Evolutionary conservation across 2,888 invertebrate genomes (phyloP), one percentile per base, ranked within the genome.

Genomic region (Petrophora chlorosata): DNA sequence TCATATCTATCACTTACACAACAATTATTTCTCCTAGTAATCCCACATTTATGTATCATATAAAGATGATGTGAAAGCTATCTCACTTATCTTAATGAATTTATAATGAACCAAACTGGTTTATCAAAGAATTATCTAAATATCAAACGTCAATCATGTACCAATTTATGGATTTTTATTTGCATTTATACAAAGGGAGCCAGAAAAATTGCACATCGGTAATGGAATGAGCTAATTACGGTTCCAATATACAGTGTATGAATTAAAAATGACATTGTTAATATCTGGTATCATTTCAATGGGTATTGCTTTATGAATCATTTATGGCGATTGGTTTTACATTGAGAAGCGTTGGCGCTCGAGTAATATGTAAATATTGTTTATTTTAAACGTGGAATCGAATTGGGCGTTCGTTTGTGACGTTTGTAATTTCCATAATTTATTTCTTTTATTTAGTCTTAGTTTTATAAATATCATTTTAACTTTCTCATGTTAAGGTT

Each of bases 61-160:
- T 60, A 61, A 64, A 53, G 35, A 25, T 26, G 19, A 39, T 43
- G 28, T 32, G 7, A 42, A 45, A 16, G 47, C n/a, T n/a, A n/a
- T 35, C 48, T 58, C 10, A 42, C 46, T 65, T 57, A 54, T 33
- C 29, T 40, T 47, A 50, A 74, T 78, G 78, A 79, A 82, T 85
- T 65, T 70, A 38, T 61, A 56, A 81, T 81, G 64, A 77, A 68
- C 61, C 38, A 68, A 84, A 85, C 86, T 65, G 50, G 85, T 80
- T 82, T 70, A 12, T 48, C 57, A 74, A 77, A 50, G 45, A 48
- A 69, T 70, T 64, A 65, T 73, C 61, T 73, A 53, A 57, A 44
- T 44, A 52, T 59, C 70, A 72, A 65, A 74, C 67, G 86, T 86
- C 89, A 87, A 85, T 89, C 89, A 85, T 70, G 56, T 32, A 17